Conservation (phyloP, 1,140 invertebrate genomes). For the Heliconius hewitsoni region DNA sequence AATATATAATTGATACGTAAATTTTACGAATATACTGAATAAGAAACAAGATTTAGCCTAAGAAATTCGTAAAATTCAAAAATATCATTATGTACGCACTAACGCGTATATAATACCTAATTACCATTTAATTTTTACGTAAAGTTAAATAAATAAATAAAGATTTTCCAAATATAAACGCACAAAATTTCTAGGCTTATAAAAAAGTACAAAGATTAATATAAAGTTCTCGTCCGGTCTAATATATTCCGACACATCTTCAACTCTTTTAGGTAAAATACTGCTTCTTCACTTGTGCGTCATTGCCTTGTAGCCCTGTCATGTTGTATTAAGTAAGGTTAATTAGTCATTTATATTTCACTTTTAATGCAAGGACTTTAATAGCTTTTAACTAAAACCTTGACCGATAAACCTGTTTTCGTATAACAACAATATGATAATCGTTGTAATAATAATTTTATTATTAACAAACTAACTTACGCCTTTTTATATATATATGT, state of each 20-base stretch:
- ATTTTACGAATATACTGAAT: not conserved
- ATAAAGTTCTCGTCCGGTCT: no score
- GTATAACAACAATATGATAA: not conserved
- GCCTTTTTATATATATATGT: no score
- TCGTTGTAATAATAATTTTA: not conserved
- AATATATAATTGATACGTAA: not conserved
- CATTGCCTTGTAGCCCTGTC: not conserved
- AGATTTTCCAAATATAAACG: no score
- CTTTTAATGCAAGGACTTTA: not conserved
- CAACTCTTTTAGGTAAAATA: not conserved
- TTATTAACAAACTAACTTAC: not conserved
- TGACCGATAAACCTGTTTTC: slow-evolving; percentile 1
- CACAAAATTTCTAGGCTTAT: not conserved
- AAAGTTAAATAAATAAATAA: no score
- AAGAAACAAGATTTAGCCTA: no score
- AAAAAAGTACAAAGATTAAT: not conserved
- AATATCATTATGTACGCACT: no score
- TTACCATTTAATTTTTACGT: no score
- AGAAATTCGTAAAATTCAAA: no score
- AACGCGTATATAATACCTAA: no score
- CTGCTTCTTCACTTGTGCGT: not conserved
- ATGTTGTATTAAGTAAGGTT: slow-evolving; percentile 3
- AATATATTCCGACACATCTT: not conserved
- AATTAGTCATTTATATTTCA: slow-evolving; percentile 9
- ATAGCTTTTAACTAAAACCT: not conserved